Evolutionary conservation across 2,888 invertebrate species (phyloP).

Genomic region (Sicus ferrugineus): DNA sequence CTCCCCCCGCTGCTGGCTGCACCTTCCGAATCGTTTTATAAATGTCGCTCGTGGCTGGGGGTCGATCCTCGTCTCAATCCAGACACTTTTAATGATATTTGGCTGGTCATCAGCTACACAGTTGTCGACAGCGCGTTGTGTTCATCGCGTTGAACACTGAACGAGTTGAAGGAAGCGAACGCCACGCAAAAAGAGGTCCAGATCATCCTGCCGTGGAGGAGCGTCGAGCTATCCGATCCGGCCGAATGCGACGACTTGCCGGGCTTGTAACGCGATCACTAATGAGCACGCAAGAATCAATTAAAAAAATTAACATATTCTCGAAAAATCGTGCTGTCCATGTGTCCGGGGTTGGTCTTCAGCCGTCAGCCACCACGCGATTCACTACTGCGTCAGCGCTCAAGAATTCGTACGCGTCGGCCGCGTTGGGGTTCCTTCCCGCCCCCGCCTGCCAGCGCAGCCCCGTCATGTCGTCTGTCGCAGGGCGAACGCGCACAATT

Average conservation of each 20-base stretch:
- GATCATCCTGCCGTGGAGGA: no score
- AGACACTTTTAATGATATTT: slow-evolving; percentile 13
- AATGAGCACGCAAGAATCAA: slow-evolving; percentile 44
- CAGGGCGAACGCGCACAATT: slow-evolving; percentile 9
- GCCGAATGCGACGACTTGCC: no score
- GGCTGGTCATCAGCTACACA: slow-evolving; percentile 2
- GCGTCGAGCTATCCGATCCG: no score
- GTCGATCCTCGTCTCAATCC: slow-evolving; percentile 16
- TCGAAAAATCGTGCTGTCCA: slow-evolving; percentile 38
- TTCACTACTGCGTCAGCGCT: slow-evolving; percentile 10
- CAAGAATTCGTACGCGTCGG: not conserved
- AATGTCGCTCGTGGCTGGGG: slow-evolving; percentile 31
- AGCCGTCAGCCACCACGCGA: not conserved
- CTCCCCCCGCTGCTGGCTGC: not conserved
- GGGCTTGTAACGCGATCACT: slow-evolving; percentile 38
- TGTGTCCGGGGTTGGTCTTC: not conserved
- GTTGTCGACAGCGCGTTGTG: slow-evolving; percentile 17
- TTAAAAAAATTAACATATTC: slow-evolving; percentile 51
- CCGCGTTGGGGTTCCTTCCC: not conserved
- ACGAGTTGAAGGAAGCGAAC: no score
- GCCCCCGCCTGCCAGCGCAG: not conserved
- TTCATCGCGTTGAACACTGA: no score
- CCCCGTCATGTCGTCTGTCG: not conserved
- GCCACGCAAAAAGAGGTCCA: no score
- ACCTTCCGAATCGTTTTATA: slow-evolving; percentile 3